These are phyloP conservation scores for Abrostola tripartita DNA, from an alignment of 2,888 invertebrate genomes.

Conservation along the genomic window DNA sequence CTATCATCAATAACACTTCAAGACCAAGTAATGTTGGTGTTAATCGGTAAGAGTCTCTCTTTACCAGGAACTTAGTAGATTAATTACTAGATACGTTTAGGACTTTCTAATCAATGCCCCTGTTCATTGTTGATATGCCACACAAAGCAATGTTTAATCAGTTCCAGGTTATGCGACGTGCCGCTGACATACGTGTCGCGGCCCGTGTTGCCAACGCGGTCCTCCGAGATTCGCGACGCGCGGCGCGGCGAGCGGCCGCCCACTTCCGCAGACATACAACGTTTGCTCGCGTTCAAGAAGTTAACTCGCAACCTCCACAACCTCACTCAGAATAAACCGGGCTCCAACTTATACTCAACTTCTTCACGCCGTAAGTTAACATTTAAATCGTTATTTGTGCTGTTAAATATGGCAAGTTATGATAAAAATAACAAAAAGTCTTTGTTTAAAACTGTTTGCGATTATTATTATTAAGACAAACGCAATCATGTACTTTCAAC, in stretches of 20 bases:
- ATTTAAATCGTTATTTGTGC: no score
- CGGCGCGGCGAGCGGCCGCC: constrained; percentile 39
- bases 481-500: no score
- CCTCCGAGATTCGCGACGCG: constrained; percentile 22
- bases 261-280: constrained; percentile 55
- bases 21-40: constrained; percentile 26
- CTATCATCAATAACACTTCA: constrained; percentile 57
- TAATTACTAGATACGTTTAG: no score
- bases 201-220: constrained; percentile 11
- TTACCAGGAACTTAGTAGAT: neutral
- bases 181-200: constrained; percentile 39
- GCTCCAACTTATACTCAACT: constrained; percentile 20
- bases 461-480: no score
- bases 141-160: neutral
- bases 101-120: neutral
- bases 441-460: no score
- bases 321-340: constrained; percentile 36
- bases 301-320: constrained; percentile 55
- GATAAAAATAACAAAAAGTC: no score
- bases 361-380: constrained; percentile 45
- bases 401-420: no score
- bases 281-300: constrained; percentile 66
- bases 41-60: constrained; percentile 18
- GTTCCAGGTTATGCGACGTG: constrained; percentile 32
- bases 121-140: neutral